Percentiles rank a stretch among this genome's conserved stretches.
phyloP scores from a whole-genome alignment of 2,888 invertebrate species.

The Thymelicus lineola region DNA sequence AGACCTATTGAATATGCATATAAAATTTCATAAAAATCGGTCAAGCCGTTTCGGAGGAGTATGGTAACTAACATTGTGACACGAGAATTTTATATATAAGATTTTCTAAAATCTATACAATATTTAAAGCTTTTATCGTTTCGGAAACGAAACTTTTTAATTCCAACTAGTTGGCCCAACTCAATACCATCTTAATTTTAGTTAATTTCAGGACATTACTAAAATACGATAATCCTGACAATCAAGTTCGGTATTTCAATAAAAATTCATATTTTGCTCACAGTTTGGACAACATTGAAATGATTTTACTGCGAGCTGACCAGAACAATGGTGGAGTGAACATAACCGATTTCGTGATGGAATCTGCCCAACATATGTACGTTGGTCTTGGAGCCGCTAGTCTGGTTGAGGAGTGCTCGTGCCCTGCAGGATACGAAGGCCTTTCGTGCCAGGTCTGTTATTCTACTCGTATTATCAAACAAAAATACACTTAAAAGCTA shows the following conservation, averaged over 20 bases:
- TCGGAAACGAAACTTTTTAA: too few species aligned
- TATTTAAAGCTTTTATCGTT: not conserved
- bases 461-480: not conserved
- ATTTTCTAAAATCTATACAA: not conserved
- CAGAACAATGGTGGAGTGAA: slow-evolving; percentile 89
- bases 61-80: too few species aligned
- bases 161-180: too few species aligned
- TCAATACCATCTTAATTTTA: too few species aligned
- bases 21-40: too few species aligned
- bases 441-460: slow-evolving; percentile 90
- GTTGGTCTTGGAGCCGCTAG: slow-evolving; percentile 92
- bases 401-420: slow-evolving; percentile 95
- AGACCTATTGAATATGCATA: too few species aligned
- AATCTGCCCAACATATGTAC: slow-evolving; percentile 90
- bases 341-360: slow-evolving; percentile 90
- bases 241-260: too few species aligned
- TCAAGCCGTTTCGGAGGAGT: too few species aligned
- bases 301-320: slow-evolving; percentile 91
- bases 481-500: not conserved
- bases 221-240: too few species aligned
- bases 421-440: slow-evolving; percentile 93
- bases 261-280: slow-evolving; percentile 26
- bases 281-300: slow-evolving; percentile 92
- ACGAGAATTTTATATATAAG: too few species aligned
- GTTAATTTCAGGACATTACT: too few species aligned